Conservation (phyloP, 1,140 invertebrate species). For the Camponotus floridanus region DNA sequence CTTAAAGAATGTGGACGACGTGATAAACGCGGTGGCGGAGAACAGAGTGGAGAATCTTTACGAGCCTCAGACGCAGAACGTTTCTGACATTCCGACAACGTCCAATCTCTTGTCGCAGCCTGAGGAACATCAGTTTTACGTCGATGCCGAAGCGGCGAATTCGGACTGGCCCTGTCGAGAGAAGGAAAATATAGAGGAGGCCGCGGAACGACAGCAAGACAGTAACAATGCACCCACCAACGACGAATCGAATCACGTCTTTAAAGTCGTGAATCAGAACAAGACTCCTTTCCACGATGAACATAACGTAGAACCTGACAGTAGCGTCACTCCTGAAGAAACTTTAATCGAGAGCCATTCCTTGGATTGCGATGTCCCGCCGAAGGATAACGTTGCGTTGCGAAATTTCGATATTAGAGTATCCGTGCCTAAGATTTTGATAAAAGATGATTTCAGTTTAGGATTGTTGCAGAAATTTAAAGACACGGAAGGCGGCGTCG, state of each 20-base stretch:
- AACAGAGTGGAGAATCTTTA: slow-evolving; percentile 59
- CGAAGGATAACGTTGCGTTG: not conserved
- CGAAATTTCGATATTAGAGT: slow-evolving; percentile 34
- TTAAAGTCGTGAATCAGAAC: slow-evolving; percentile 26
- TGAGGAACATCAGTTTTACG: slow-evolving; percentile 18
- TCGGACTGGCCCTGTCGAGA: slow-evolving; percentile 34
- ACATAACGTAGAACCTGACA: slow-evolving; percentile 33
- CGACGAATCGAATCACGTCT: slow-evolving; percentile 40
- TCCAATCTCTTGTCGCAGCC: not conserved
- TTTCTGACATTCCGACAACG: not conserved
- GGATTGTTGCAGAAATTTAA: slow-evolving; percentile 10
- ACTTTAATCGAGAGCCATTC: slow-evolving; percentile 12
- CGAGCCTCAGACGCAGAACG: not conserved
- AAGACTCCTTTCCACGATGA: slow-evolving; percentile 10
- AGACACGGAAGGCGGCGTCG: not conserved
- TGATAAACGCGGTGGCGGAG: slow-evolving; percentile 76
- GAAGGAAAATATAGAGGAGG: not conserved
- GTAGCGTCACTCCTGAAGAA: slow-evolving; percentile 30
- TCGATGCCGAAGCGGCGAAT: slow-evolving; percentile 47
- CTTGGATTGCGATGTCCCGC: not conserved
- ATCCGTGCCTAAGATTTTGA: slow-evolving; percentile 23
- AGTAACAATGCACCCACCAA: not conserved
- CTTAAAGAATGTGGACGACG: slow-evolving; percentile 71
- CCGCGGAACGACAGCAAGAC: not conserved
- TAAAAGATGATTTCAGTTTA: slow-evolving; percentile 37